phyloP scores from a whole-genome alignment of 2,113 vertebrate species.

The Dinomys branickii region DNA sequence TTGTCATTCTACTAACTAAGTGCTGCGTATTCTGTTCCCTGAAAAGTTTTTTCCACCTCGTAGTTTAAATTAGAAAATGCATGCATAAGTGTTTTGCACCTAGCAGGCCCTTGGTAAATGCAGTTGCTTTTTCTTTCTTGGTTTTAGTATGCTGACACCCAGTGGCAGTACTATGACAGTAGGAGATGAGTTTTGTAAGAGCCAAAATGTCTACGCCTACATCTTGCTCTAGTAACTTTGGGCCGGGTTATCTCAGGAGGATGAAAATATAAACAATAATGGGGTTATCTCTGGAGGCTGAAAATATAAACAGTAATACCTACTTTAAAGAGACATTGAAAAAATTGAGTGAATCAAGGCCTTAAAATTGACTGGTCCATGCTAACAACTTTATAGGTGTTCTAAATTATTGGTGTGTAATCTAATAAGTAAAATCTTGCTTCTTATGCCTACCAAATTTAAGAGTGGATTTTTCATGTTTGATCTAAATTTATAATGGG shows the following conservation, averaged over 20 bases:
- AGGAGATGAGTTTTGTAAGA: neutral
- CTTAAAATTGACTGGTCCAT: neutral
- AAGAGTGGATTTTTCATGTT: conserved; percentile 9
- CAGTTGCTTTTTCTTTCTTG: neutral
- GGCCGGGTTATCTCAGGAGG: neutral
- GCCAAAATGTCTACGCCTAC: neutral
- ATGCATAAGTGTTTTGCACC: neutral
- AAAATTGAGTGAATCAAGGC: neutral
- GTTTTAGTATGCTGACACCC: neutral
- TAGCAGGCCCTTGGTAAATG: neutral
- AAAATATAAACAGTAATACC: neutral
- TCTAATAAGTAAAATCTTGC: neutral
- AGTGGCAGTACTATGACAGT: neutral
- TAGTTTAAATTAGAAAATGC: conserved; percentile 39
- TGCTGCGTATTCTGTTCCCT: neutral
- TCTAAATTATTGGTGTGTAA: neutral
- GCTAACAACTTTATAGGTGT: neutral
- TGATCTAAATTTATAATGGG: neutral
- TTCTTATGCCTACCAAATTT: neutral
- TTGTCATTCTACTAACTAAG: neutral
- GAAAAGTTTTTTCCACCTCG: neutral
- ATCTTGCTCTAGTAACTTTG: neutral
- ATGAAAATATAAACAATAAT: neutral
- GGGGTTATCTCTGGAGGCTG: neutral
- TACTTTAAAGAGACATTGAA: neutral